Evolutionary conservation across 2,797 vertebrate genomes (phyloP).

Genomic region (Xenentodon cancila): DNA sequence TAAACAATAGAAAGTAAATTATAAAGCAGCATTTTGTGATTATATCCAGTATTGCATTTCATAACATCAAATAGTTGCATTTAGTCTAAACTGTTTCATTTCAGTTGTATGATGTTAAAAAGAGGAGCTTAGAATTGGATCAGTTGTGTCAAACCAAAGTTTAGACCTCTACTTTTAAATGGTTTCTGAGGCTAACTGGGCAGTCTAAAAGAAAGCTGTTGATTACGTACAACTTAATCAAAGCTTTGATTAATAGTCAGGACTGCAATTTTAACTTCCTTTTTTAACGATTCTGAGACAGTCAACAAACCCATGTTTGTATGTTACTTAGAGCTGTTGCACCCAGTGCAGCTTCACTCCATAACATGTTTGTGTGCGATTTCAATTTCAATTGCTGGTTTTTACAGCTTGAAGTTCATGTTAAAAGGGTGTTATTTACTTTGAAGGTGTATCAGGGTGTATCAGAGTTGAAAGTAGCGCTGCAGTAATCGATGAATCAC

Average conservation of each 20-base stretch:
- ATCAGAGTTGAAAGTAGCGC: no score
- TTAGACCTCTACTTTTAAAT: slow-evolving; percentile 5
- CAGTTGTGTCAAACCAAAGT: slow-evolving; percentile 10
- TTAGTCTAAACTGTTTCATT: background rate
- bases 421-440: no score
- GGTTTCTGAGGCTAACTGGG: background rate
- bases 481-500: no score
- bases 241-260: slow-evolving; percentile 22
- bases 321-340: no score
- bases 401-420: no score
- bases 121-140: background rate
- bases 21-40: slow-evolving; percentile 12
- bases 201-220: background rate
- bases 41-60: slow-evolving; percentile 14
- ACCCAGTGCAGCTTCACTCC: no score
- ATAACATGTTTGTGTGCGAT: no score
- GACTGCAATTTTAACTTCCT: slow-evolving; percentile 1
- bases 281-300: background rate
- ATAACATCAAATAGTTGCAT: slow-evolving; percentile 16
- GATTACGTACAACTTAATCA: slow-evolving; percentile 4
- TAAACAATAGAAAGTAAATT: background rate
- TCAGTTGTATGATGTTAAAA: background rate
- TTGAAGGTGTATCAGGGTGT: no score
- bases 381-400: no score
- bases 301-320: no score